A percentile compares a stretch with the other conserved stretches of the same genome.
Conservation (phyloP, 2,113 vertebrate species). For the Coptodon bakossiorum region DNA sequence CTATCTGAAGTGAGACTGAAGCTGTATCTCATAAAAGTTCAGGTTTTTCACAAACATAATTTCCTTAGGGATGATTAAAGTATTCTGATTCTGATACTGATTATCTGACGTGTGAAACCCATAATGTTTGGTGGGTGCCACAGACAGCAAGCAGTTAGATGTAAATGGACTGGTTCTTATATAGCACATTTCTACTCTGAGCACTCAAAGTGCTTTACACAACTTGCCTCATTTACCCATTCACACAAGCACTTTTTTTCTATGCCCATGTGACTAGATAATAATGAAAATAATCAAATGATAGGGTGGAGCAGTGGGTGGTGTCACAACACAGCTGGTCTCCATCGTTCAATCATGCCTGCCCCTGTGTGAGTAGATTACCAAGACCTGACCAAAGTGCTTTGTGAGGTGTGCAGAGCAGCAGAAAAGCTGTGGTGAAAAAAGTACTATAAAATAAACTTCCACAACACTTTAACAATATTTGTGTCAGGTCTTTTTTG, state of each 20-base stretch:
- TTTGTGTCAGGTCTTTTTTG: not conserved
- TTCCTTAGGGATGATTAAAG: not conserved
- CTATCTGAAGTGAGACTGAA: not conserved
- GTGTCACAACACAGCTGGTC: not conserved
- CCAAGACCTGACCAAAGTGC: not conserved
- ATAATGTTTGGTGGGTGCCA: not conserved
- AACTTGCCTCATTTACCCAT: not conserved
- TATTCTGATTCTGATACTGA: not conserved
- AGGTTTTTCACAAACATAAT: not conserved
- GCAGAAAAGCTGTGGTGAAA: not conserved
- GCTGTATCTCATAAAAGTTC: not conserved
- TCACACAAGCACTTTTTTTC: not conserved
- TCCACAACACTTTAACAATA: not conserved
- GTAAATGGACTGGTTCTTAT: not conserved
- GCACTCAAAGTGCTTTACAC: not conserved
- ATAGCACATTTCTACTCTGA: not conserved
- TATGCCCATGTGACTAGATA: not conserved
- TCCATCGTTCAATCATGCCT: not conserved
- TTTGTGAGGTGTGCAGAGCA: not conserved
- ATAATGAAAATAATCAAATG: not conserved
- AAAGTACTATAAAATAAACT: not conserved
- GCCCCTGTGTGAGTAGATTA: accelerated
- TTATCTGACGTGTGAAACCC: not conserved
- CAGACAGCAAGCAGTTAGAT: not conserved
- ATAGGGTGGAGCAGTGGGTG: not conserved